These are phyloP conservation scores for Aphelinus certus DNA, from an alignment of 1,140 invertebrate species.

Conservation along the genomic window DNA sequence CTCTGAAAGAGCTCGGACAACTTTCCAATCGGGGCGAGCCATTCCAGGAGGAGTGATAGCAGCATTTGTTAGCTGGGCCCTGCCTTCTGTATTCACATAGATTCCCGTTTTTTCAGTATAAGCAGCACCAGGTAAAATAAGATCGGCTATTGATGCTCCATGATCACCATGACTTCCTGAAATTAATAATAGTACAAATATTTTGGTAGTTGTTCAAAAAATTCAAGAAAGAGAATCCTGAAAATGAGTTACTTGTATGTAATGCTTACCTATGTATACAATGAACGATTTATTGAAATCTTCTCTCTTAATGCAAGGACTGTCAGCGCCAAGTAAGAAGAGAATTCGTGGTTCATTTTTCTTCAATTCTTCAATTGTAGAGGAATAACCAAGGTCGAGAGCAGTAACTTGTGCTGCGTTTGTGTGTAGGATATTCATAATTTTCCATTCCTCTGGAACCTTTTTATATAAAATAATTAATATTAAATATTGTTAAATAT, in stretches of 20 bases:
- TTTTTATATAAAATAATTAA: conserved; percentile 38
- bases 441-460: conserved; percentile 72
- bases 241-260: too few species aligned
- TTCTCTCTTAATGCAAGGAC: conserved; percentile 78
- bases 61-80: conserved; percentile 90
- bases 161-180: conserved; percentile 94
- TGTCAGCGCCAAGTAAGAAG: conserved; percentile 93
- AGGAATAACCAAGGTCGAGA: conserved; percentile 92
- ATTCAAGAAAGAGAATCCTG: too few species aligned
- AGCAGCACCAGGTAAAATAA: conserved; percentile 94
- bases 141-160: conserved; percentile 92
- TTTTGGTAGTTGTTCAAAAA: too few species aligned
- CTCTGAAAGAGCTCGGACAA: conserved; percentile 89
- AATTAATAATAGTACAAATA: background rate
- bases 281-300: conserved; percentile 88
- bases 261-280: conserved; percentile 85
- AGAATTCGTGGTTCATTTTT: conserved; percentile 82
- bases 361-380: conserved; percentile 78
- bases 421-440: conserved; percentile 91
- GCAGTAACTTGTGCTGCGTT: conserved; percentile 95
- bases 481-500: conserved; percentile 5
- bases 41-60: conserved; percentile 94
- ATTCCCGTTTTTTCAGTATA: conserved; percentile 98
- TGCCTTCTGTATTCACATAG: conserved; percentile 97
- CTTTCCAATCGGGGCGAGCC: conserved; percentile 98